Evolutionary conservation across 2,888 invertebrate genomes (phyloP), one percentile per base, ranked within the genome.

Genomic region (Petrolisthes manimaculis): DNA sequence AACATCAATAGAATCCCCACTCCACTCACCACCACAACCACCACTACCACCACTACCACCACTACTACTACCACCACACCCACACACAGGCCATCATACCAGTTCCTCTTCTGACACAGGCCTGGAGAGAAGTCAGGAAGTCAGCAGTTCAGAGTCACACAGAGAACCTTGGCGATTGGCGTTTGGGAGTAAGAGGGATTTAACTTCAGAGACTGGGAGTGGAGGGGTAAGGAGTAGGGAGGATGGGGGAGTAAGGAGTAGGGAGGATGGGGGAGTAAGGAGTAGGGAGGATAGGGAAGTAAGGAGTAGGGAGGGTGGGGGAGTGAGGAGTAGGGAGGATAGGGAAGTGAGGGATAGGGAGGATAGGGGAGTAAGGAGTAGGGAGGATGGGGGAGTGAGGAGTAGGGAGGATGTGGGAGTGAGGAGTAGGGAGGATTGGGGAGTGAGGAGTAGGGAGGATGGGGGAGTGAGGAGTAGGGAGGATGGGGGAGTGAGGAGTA

Each of bases 21-120:
- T 61, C 6, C 61, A 6, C 6, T 14, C 6, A 61, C 61, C 14
- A 61, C 61, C 61, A 61, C 61, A 6, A 61, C 14, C 14, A 6
- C 61, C 14, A 61, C 61, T 79, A 67, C 87, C 51, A 80, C 75
- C 6, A 55, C 84, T 55, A 14, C 79, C 61, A 67, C 69, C 8
- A 80, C 86, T 81, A 80, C 71, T 54, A 56, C 53, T 18, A 55
- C 80, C 6, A 14, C 74, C 56, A 71, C 71, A 71, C 71, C 54
- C 18, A 24, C 85, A 85, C 53, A 69, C 85, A 24, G 54, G 78
- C 61, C 67, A 61, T 54, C 69, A 71, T n/a, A 71, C 71, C 8
- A 71, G 71, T 56, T 88, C 88, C 71, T 88, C 88, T 82, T 85
- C 88, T 77, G 88, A 88, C 85, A 88, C 88, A 69, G 88, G 88